These are phyloP conservation scores for Pterostichus madidus DNA, from an alignment of 2,888 invertebrate genomes.

Conservation along the genomic window DNA sequence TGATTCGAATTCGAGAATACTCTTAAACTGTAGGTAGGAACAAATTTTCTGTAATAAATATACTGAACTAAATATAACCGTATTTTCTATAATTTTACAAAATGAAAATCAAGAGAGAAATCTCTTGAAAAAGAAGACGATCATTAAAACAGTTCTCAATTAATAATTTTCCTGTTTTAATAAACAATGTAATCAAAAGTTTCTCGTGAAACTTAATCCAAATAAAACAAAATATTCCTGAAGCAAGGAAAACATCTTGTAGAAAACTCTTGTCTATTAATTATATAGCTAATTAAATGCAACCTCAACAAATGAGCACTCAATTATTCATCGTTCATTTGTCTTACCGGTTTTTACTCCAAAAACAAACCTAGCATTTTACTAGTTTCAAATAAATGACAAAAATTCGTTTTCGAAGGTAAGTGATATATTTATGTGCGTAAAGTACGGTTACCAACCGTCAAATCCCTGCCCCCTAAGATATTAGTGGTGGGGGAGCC, in stretches of 20 bases:
- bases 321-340: conserved; percentile 42
- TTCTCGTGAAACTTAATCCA: conserved; percentile 21
- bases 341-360: not conserved
- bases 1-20: too few relatives aligned
- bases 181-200: conserved; percentile 47
- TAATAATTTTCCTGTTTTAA: conserved; percentile 40
- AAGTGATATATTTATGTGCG: too few relatives aligned
- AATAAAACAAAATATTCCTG: conserved; percentile 38
- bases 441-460: too few relatives aligned
- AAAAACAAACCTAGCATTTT: too few relatives aligned
- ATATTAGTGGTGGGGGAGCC: too few relatives aligned
- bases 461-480: too few relatives aligned
- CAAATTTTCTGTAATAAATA: too few relatives aligned
- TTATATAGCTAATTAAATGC: conserved; percentile 49
- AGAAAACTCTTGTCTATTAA: conserved; percentile 46
- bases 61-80: too few relatives aligned
- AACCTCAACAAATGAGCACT: conserved; percentile 35
- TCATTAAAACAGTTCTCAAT: conserved; percentile 22
- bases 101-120: not conserved
- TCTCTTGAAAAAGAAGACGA: conserved; percentile 26
- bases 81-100: too few relatives aligned
- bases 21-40: too few relatives aligned
- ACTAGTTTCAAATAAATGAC: too few relatives aligned
- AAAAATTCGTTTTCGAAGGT: too few relatives aligned
- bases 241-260: conserved; percentile 31